These are phyloP conservation scores for Altica lythri DNA, from an alignment of 2,888 invertebrate species.

Conservation along the genomic window DNA sequence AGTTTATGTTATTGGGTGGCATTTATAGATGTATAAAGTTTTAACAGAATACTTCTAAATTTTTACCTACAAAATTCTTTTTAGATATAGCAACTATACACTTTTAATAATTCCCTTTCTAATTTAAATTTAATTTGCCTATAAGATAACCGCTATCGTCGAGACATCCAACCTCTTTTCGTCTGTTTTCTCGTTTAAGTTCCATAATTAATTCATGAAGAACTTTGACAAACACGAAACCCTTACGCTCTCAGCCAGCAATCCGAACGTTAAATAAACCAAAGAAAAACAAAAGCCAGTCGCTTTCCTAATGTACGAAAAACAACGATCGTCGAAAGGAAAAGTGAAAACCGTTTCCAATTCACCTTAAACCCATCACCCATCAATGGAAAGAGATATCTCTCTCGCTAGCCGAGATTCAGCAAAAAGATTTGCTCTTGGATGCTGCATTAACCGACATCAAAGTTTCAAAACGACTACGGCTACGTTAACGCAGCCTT, in stretches of 20 bases:
- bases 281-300: slow-evolving; percentile 18
- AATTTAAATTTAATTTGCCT: no score
- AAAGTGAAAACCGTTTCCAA: slow-evolving; percentile 12
- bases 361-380: slow-evolving; percentile 3
- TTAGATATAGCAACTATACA: no score
- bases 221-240: slow-evolving; percentile 21
- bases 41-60: no score
- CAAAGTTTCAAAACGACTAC: slow-evolving; percentile 33
- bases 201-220: slow-evolving; percentile 24
- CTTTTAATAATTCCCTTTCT: no score
- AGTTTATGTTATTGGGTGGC: no score
- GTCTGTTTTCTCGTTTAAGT: slow-evolving; percentile 8
- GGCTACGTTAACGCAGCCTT: slow-evolving; percentile 18
- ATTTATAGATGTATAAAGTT: no score
- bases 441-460: slow-evolving; percentile 35
- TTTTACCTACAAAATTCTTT: no score
- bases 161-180: no score
- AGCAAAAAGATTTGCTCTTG: slow-evolving; percentile 22
- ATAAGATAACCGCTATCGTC: no score
- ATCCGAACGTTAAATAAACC: slow-evolving; percentile 20
- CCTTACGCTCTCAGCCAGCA: slow-evolving; percentile 7
- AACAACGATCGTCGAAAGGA: slow-evolving; percentile 14
- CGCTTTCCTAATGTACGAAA: slow-evolving; percentile 16
- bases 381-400: slow-evolving; percentile 1
- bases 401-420: slow-evolving; percentile 3